Evolutionary conservation across 2,113 vertebrate genomes (phyloP).

Genomic region (Paralichthys olivaceus): DNA sequence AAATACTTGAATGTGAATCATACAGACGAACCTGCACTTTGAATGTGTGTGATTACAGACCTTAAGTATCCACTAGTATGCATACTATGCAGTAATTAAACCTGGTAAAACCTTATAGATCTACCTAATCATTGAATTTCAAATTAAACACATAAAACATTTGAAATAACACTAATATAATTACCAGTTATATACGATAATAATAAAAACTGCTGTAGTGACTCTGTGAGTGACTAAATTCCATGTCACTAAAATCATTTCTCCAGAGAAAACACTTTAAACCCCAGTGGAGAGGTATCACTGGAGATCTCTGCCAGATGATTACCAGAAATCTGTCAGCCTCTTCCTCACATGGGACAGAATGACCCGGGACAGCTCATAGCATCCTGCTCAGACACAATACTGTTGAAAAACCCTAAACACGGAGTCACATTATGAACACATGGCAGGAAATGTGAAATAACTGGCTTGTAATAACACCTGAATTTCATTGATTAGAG

Average conservation of each 20-base stretch:
- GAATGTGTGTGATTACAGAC: not conserved
- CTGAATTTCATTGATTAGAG: not conserved
- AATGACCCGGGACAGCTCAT: conserved; percentile 50
- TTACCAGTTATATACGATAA: not conserved
- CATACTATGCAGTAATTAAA: too few species aligned
- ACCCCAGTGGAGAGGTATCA: not conserved
- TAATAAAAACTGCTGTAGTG: not conserved
- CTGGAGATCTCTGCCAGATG: conserved; percentile 10
- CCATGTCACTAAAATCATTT: not conserved
- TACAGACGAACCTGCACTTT: not conserved
- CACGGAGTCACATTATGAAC: conserved; percentile 8
- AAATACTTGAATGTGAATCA: not conserved
- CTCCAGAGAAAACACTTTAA: not conserved
- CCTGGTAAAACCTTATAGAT: not conserved
- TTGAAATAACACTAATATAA: too few species aligned
- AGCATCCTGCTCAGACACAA: conserved; percentile 66
- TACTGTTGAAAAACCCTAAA: conserved; percentile 26
- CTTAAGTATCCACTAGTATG: not conserved
- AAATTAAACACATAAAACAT: not conserved
- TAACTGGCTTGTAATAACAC: not conserved
- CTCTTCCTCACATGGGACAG: conserved; percentile 49
- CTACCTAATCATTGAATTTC: not conserved
- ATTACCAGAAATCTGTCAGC: conserved; percentile 44
- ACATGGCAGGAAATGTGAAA: not conserved
- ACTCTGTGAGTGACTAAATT: not conserved